phyloP scores from a whole-genome alignment of 2,797 vertebrate genomes.

The Naso thynnoides region DNA sequence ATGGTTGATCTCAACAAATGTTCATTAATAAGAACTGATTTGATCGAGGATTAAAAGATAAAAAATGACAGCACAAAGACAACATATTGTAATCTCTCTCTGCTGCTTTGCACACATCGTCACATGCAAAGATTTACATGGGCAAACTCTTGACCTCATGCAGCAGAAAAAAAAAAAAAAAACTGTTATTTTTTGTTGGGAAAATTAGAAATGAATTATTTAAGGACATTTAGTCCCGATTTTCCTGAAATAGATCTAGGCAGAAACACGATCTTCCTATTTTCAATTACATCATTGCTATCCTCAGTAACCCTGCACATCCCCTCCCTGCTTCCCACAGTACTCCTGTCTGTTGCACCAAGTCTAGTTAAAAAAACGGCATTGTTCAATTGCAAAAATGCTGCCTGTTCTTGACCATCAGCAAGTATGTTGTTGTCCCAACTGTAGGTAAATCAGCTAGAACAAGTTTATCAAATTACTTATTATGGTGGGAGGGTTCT shows the following conservation, averaged over 20 bases:
- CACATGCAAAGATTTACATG: slow-evolving; percentile 8
- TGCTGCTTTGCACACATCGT: slow-evolving; percentile 1
- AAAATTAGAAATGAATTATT: slow-evolving; percentile 67
- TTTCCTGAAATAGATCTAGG: slow-evolving; percentile 54
- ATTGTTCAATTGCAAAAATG: slow-evolving; percentile 19
- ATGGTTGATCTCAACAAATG: slow-evolving; percentile 38
- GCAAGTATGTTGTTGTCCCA: slow-evolving; percentile 19
- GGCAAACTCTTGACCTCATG: slow-evolving; percentile 16
- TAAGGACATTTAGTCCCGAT: slow-evolving; percentile 55
- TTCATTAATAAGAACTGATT: slow-evolving; percentile 49
- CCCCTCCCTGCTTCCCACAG: not conserved
- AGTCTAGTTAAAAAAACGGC: not conserved
- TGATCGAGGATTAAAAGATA: slow-evolving; percentile 65
- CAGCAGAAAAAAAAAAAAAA: not conserved
- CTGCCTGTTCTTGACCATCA: slow-evolving; percentile 24
- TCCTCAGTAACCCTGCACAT: slow-evolving; percentile 51
- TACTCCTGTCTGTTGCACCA: not conserved
- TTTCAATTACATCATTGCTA: slow-evolving; percentile 65
- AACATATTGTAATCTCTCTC: slow-evolving; percentile 43
- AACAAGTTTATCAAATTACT: slow-evolving; percentile 53
- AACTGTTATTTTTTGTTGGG: not conserved
- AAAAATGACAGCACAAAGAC: slow-evolving; percentile 24
- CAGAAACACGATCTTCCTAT: slow-evolving; percentile 55
- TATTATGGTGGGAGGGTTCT: slow-evolving; percentile 49
- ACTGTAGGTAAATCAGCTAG: slow-evolving; percentile 34